Evolutionary conservation across 2,888 invertebrate genomes (phyloP), one percentile per base, ranked within the genome.

Genomic region (Asteroscopus sphinx): DNA sequence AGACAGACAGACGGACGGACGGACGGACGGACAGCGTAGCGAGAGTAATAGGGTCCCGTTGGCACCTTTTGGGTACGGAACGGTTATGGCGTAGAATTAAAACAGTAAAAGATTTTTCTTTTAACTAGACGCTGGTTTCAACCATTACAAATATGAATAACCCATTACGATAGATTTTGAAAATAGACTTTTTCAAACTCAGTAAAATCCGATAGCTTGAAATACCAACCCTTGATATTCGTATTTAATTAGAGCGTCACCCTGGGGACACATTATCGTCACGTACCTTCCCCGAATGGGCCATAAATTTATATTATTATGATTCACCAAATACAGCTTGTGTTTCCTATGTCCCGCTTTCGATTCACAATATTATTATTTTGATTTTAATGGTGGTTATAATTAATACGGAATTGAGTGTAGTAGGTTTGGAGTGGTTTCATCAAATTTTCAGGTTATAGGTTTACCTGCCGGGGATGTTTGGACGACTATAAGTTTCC

Each of bases 291-390:
- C 57, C 68, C 53, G 58, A 51, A 58, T 57, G 65, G 59, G 56
- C 49, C 65, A 63, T 75, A 75, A 75, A 75, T 75, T 70, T 73
- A 62, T 70, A 75, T n/a, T n/a, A n/a, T n/a, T n/a, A 75, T 72
- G 74, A 74, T 62, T 69, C 73, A 72, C 60, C 65, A 73, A 73
- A 75, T 66, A 71, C 26, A 65, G 63, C 46, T 72, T 67, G 59
- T n/a, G 59, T 55, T 67, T 65, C 39, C 16, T 63, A 44, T 59
- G 67, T 56, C 59, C 47, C 53, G 44, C n/a, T 45, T 39, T 56
- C 41, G 26, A 30, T 42, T 58, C 64, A 56, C 32, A 65, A 42
- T 56, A 33, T 55, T 71, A 63, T 74, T 71, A 62, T 73, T 68
- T 59, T 64, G 62, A 65, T 68, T 73, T 64, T 60, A 67, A 64